phyloP scores from a whole-genome alignment of 2,888 invertebrate species.

The Eueremaeus valkanovi region DNA sequence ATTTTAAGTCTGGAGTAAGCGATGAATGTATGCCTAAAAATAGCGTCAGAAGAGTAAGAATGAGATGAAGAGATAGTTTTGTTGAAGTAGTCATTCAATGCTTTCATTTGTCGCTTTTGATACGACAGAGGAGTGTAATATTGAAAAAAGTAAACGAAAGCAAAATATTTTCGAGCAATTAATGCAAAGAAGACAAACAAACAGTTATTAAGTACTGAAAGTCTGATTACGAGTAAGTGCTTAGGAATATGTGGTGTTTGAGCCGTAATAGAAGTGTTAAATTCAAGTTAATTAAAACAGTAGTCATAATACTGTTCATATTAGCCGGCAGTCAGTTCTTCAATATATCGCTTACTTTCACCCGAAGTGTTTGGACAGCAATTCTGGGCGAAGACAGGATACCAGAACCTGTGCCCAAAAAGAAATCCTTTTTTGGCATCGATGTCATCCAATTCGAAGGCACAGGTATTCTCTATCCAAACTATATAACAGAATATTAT shows the following conservation, averaged over 20 bases:
- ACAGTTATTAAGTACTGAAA: too few species aligned
- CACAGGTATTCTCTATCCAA: not conserved
- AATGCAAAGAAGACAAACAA: too few species aligned
- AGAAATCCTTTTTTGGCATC: constrained; percentile 17
- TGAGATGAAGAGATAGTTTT: too few species aligned
- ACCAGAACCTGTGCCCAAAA: constrained; percentile 17
- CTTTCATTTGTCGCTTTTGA: too few species aligned
- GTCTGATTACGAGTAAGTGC: not conserved
- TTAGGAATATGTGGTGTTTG: constrained; percentile 30
- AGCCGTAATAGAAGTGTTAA: not conserved
- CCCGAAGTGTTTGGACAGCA: constrained; percentile 13
- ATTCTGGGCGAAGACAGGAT: constrained; percentile 21
- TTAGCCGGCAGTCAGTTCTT: constrained; percentile 23
- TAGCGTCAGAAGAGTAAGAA: too few species aligned
- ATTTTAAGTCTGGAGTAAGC: too few species aligned
- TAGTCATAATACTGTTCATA: constrained; percentile 10
- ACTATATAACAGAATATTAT: too few species aligned
- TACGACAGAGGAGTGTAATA: too few species aligned
- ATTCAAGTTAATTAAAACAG: constrained; percentile 27
- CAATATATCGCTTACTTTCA: constrained; percentile 12
- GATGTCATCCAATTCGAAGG: constrained; percentile 22
- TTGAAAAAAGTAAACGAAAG: too few species aligned
- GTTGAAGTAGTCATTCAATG: too few species aligned
- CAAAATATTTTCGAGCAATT: too few species aligned
- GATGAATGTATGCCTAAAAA: too few species aligned